Base-by-base conservation (phyloP, 2,113 vertebrate species). In the Neogobius melanostomus region DNA sequence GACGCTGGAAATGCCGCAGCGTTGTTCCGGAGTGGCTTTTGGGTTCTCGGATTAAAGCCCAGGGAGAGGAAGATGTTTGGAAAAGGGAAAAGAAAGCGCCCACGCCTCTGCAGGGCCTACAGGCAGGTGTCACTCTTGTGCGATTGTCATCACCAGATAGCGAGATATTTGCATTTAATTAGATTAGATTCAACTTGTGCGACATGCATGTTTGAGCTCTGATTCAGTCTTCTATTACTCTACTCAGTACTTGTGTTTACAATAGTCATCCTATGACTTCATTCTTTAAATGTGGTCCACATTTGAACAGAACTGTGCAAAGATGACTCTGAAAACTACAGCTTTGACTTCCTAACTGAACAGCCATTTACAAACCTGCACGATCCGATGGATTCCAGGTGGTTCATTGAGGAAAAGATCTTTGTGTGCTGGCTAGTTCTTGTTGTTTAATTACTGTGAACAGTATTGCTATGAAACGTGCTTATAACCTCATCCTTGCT, bases 1-100 rank as follows among this genome's bases (percentile, higher is more conserved):
- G 84, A 68, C 64, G 60, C 64, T 69, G 84, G 83, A 90, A 88
- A 62, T 66, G 77, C 79, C 79, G 83, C 36, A 90, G 88, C 0
- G 73, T 80, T 9, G 78, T 59, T 59, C 76, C 85, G 0, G 85
- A 90, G 66, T 91, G 89, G 89, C 81, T 90, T 61, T 50, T 90
- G 72, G 89, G 89, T 36, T 90, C 89, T 16, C 77, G 89, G 81
- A 89, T 90, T 61, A 91, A 90, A 68, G 89, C 85, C 0, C 87
- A 89, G 76, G 90, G 89, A 52, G 89, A 90, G 62, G 85, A 88
- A 54, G 87, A 85, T 42, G 68, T 68, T 9, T 69, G 83, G 83
- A 85, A 45, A 66, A 69, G 51, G 50, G 64, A 64, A 56, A 60
- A n/a, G 0, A 56, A 57, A 70, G 11, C 50, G 0, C 47, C 50